Base-by-base conservation (phyloP, 2,797 vertebrate genomes). In the Gila robusta region DNA sequence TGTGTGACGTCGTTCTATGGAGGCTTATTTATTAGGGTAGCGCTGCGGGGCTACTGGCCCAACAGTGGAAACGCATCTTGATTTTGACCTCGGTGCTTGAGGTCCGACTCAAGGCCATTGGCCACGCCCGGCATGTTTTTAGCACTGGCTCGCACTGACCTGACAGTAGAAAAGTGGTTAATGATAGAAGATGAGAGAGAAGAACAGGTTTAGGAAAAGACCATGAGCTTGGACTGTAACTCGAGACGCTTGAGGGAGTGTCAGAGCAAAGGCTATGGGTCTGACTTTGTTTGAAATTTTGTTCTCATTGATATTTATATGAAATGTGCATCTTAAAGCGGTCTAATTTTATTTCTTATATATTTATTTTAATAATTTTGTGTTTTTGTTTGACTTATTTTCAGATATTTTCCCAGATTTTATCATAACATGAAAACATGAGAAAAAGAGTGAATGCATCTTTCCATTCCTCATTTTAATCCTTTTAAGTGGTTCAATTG, bases 401-500 rank as follows among this genome's bases (percentile, higher is more conserved):
- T 35, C 9, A 19, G n/a, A 8, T 49, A 49, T 73, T 19, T 21
- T 47, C 16, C 12, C 16, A 17, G 39, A 71, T 28, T 56, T 14
- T 39, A 76, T 35, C 17, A 39, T 23, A 17, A 54, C 37, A 41
- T 71, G 49, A 72, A 72, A 28, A 16, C 2, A 71, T 19, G 14
- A 4, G 35, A 10, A 41, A 59, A 41, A 28, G 4, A 32, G 23
- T 62, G 54, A 41, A 41, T n/a, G 12, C 14, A 37, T 70, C 23
- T 62, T 26, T 78, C n/a, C 14, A 6, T 41, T 44, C 35, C 17
- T 39, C 35, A 62, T 41, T 47, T 76, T 70, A 79, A 84, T 90
- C 79, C 39, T 76, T 82, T 86, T 86, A 85, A 83, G 56, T 77
- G 41, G 39, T 86, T 80, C n/a, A 74, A 52, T 64, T 79, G 82